Evolutionary conservation across 2,797 vertebrate genomes (phyloP).

Genomic region (Pipistrellus pygmaeus): DNA sequence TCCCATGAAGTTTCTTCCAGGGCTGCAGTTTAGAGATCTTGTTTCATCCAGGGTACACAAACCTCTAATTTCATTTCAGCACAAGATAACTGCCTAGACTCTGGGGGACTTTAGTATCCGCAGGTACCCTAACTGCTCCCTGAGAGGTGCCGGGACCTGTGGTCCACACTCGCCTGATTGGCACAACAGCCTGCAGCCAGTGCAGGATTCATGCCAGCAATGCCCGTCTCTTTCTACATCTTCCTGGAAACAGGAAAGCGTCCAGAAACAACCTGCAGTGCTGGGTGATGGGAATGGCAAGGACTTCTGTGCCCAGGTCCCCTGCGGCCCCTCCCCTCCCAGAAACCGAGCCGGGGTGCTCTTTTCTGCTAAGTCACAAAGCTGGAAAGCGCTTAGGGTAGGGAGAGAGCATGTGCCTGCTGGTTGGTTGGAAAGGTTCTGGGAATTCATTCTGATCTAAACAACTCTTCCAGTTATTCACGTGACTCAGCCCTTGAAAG

Average conservation of each 20-base stretch:
- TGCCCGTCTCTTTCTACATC: slow-evolving; percentile 4
- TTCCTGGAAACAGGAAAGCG: slow-evolving; percentile 77
- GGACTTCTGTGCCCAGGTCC: not conserved
- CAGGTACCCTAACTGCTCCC: not conserved
- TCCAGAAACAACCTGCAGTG: slow-evolving; percentile 72
- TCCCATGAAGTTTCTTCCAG: not conserved
- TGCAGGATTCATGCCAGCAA: not conserved
- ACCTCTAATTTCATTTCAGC: slow-evolving; percentile 37
- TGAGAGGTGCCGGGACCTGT: not conserved
- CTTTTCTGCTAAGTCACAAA: slow-evolving; percentile 75
- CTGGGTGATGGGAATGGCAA: slow-evolving; percentile 71
- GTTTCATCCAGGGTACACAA: slow-evolving; percentile 56
- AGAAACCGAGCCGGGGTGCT: not conserved
- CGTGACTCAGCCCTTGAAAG: slow-evolving; percentile 89
- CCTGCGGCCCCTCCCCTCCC: not conserved
- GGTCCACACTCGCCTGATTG: not conserved
- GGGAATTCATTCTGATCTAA: slow-evolving; percentile 89
- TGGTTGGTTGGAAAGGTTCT: slow-evolving; percentile 88
- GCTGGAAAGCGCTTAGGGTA: slow-evolving; percentile 79
- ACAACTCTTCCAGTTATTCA: slow-evolving; percentile 90
- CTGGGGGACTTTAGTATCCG: not conserved
- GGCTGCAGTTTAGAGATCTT: slow-evolving; percentile 8
- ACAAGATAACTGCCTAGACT: slow-evolving; percentile 1
- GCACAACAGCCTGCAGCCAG: not conserved
- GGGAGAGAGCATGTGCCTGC: slow-evolving; percentile 84